Evolutionary conservation across 1,140 invertebrate genomes (phyloP).

Genomic region (Ceratina japonica): DNA sequence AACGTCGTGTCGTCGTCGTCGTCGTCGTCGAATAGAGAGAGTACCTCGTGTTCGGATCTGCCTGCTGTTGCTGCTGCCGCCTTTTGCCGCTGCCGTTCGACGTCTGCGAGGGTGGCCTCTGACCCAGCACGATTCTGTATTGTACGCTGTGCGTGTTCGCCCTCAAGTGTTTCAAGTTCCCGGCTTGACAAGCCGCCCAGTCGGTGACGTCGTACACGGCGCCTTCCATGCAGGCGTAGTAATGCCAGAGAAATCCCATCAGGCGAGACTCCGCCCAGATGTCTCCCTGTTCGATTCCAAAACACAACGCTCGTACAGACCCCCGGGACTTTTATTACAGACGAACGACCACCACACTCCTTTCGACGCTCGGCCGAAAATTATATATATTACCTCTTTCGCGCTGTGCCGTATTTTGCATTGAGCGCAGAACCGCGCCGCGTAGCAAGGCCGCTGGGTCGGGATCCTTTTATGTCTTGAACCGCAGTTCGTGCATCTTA

Average conservation of each 20-base stretch:
- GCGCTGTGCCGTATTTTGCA: slow-evolving; percentile 95
- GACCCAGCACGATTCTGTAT: slow-evolving; percentile 93
- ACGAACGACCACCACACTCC: no score
- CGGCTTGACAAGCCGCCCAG: slow-evolving; percentile 95
- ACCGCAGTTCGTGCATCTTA: slow-evolving; percentile 94
- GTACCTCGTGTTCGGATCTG: slow-evolving; percentile 72
- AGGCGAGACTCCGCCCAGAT: slow-evolving; percentile 96
- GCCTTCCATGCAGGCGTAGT: slow-evolving; percentile 98
- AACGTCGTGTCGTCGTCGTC: no score
- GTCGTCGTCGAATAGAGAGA: no score
- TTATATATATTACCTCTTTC: slow-evolving; percentile 86
- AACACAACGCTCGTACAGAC: slow-evolving; percentile 1
- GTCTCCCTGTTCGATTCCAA: slow-evolving; percentile 87
- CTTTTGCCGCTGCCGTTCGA: slow-evolving; percentile 70
- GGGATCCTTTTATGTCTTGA: slow-evolving; percentile 91
- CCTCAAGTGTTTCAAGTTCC: slow-evolving; percentile 88
- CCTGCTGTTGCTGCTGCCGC: slow-evolving; percentile 69
- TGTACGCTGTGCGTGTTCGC: slow-evolving; percentile 95
- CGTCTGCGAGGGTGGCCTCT: slow-evolving; percentile 79
- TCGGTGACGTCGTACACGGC: slow-evolving; percentile 96
- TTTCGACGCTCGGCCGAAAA: no score
- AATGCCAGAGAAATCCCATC: slow-evolving; percentile 94
- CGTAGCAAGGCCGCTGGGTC: slow-evolving; percentile 92
- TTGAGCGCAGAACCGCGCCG: slow-evolving; percentile 92
- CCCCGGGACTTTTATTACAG: no score